phyloP scores from a whole-genome alignment of 2,888 invertebrate genomes.

The Rambutsinella grinnellia region DNA sequence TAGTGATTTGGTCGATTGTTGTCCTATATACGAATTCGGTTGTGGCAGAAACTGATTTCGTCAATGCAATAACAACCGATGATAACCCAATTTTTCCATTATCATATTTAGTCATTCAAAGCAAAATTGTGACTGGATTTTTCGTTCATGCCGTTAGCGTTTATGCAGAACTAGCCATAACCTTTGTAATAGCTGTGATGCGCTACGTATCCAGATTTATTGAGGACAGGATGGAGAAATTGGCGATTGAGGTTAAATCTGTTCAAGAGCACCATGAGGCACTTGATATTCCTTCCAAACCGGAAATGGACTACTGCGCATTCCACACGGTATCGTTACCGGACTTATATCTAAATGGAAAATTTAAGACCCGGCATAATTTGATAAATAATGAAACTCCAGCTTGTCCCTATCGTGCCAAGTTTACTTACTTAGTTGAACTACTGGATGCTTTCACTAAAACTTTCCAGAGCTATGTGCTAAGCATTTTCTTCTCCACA shows the following conservation, averaged over 20 bases:
- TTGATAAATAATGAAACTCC: too few relatives aligned
- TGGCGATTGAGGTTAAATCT: background rate
- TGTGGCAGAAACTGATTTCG: constrained; percentile 11
- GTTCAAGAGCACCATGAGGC: too few relatives aligned
- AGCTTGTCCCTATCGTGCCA: too few relatives aligned
- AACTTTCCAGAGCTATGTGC: constrained; percentile 12
- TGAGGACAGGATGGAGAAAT: constrained; percentile 1
- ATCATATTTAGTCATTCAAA: background rate
- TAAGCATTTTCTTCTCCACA: constrained; percentile 14
- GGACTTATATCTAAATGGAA: background rate
- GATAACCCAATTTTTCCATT: constrained; percentile 12
- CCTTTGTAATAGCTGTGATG: constrained; percentile 21
- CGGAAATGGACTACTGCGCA: background rate
- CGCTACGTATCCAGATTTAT: constrained; percentile 28
- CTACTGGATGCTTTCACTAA: background rate
- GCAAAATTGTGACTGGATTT: background rate
- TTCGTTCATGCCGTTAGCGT: background rate
- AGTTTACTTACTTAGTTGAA: background rate
- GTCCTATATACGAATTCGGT: constrained; percentile 6
- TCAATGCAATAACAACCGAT: background rate
- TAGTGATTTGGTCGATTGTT: background rate
- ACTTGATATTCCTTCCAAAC: background rate
- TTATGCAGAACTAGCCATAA: constrained; percentile 17
- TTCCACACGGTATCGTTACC: background rate
- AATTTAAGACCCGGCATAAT: too few relatives aligned